Conservation (phyloP, 2,113 vertebrate genomes). For the Megaceryle maxima region DNA sequence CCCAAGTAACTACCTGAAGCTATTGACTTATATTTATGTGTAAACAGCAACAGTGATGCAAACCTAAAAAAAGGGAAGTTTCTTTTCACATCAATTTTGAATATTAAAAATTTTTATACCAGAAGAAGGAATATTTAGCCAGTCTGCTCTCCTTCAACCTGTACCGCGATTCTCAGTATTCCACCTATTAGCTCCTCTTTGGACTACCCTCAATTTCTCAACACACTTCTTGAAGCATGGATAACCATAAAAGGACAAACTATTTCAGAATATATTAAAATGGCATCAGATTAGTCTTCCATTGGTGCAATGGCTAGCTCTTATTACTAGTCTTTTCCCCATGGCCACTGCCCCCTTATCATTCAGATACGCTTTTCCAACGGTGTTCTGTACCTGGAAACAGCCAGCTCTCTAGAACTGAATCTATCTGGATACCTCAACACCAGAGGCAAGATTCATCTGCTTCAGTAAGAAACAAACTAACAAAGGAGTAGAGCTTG, state of each 20-base stretch:
- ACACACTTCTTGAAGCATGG: background rate
- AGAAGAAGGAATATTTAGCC: background rate
- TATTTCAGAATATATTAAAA: background rate
- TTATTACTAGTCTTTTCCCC: background rate
- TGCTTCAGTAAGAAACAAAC: background rate
- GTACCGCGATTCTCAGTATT: background rate
- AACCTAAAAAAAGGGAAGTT: background rate
- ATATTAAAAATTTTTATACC: background rate
- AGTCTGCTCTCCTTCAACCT: background rate
- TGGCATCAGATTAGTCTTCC: background rate
- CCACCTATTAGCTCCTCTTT: background rate
- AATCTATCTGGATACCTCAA: background rate
- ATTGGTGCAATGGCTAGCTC: background rate
- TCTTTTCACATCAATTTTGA: background rate
- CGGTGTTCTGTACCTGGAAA: background rate
- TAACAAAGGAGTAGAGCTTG: background rate
- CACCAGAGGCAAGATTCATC: background rate
- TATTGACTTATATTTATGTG: background rate
- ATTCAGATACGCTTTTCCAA: background rate
- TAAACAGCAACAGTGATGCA: background rate
- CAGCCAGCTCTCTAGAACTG: background rate
- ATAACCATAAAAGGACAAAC: background rate
- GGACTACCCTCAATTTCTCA: background rate
- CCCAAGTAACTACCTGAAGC: conserved; percentile 37
- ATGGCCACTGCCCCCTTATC: background rate